These are phyloP conservation scores for Plagiodera versicolora DNA, from an alignment of 2,888 invertebrate species.

Conservation along the genomic window DNA sequence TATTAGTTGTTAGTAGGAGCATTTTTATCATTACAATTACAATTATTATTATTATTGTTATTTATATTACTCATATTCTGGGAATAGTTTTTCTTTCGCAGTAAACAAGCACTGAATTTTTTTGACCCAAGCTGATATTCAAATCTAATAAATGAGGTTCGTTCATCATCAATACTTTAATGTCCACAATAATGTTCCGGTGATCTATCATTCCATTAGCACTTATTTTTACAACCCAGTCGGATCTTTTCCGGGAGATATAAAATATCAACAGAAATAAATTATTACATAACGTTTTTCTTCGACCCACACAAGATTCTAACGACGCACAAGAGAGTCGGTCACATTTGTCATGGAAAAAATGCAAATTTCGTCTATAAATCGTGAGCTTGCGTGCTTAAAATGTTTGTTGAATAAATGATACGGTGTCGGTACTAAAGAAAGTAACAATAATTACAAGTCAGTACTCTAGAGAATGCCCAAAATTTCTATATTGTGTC, in stretches of 20 bases:
- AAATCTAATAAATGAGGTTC: neutral
- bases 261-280: constrained; percentile 4
- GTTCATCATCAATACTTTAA: constrained; percentile 4
- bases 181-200: constrained; percentile 22
- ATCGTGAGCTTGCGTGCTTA: constrained; percentile 30
- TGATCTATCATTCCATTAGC: neutral
- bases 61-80: no score
- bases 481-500: no score
- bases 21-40: no score
- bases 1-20: no score
- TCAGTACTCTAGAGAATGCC: constrained; percentile 16
- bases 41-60: no score
- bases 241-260: neutral
- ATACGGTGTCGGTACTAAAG: constrained; percentile 18
- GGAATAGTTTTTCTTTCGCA: no score
- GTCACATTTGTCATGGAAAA: constrained; percentile 26
- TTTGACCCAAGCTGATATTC: no score
- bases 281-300: neutral
- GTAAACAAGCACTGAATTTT: no score
- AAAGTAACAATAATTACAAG: constrained; percentile 22
- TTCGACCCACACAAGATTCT: constrained; percentile 14
- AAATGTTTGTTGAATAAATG: constrained; percentile 32
- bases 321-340: constrained; percentile 23
- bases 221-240: neutral
- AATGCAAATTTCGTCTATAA: constrained; percentile 28